Base-by-base conservation (phyloP, 2,888 invertebrate species). In the Elgonia sp. region DNA sequence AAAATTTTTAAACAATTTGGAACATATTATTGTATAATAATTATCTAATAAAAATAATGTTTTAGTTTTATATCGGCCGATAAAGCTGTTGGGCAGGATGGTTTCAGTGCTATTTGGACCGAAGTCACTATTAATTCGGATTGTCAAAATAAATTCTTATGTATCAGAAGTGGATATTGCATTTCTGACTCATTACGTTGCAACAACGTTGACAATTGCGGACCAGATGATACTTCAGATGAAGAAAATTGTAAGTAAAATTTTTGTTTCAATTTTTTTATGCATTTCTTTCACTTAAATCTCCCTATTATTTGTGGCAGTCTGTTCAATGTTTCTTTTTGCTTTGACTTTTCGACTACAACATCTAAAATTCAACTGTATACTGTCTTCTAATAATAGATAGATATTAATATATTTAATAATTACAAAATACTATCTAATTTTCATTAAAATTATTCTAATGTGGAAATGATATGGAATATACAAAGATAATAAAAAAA, bases 71-170 rank as follows among this genome's bases (percentile, higher is more conserved):
- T 98, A 94, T 98, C 98, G 93, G 98, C 99, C 87, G 98, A 98
- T 95, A 98, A 98, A 95, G 98, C 99, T 63, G 98, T 98, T 88
- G 99, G 99, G 90, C 98, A 98, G 92, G 97, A 97, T 94, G 99
- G 99, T 87, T 99, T 99, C 95, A 97, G 97, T 93, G 97, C 98
- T 69, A 97, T 98, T 76, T 99, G 99, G 99, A 99, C 99, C 84
- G 99, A 99, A 95, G 97, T 99, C 92, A 94, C 94, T 76, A 96
- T 96, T 92, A 96, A 96, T 87, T 95, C 94, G 89, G 96, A 96
- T 72, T 96, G 96, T 85, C 95, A 95, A 81, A 95, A 95, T 89
- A 96, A 97, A 92, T 98, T 97, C 94, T 96, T 96, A 90, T 98
- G 98, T 94, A 94, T 95, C 88, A 96, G 95, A 92, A 97, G 96